phyloP scores from a whole-genome alignment of 2,888 invertebrate species.

The Agrilus biguttatus region DNA sequence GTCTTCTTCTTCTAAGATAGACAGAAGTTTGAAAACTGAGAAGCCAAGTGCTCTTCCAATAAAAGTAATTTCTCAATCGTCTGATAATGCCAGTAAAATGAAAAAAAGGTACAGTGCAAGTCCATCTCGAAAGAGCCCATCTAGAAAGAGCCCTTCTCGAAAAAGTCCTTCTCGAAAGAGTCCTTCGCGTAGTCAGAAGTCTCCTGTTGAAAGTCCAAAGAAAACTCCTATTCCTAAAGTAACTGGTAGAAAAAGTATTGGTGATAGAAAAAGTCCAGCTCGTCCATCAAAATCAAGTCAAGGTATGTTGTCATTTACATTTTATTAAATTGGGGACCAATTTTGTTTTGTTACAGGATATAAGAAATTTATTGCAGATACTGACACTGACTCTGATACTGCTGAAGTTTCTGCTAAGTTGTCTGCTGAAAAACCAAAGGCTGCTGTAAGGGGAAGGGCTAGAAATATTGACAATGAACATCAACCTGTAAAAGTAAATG shows the following conservation, averaged over 20 bases:
- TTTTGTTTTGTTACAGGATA: background rate
- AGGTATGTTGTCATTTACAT: background rate
- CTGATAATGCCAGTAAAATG: background rate
- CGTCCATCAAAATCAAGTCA: background rate
- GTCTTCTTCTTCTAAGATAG: slow-evolving; percentile 9
- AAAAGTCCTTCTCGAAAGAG: slow-evolving; percentile 6
- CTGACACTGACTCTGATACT: slow-evolving; percentile 10
- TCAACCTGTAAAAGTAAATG: slow-evolving; percentile 6
- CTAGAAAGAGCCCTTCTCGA: slow-evolving; percentile 7
- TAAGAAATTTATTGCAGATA: slow-evolving; percentile 3
- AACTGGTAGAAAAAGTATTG: too few species aligned
- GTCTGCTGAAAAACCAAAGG: slow-evolving; percentile 20
- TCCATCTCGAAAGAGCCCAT: slow-evolving; percentile 1
- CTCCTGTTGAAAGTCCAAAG: background rate
- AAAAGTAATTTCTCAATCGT: background rate
- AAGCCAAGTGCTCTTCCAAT: slow-evolving; percentile 2
- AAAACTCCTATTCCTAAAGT: background rate
- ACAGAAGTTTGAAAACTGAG: slow-evolving; percentile 4
- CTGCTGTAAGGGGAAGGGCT: slow-evolving; percentile 20
- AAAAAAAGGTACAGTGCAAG: too few species aligned
- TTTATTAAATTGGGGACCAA: background rate
- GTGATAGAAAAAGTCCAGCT: background rate
- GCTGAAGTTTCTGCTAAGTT: background rate
- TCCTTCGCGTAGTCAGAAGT: background rate
- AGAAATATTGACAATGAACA: slow-evolving; percentile 13